Percentiles rank a stretch among this genome's conserved stretches.
Evolutionary conservation across 2,888 invertebrate genomes (phyloP).

Genomic region (Xanthia togata): DNA sequence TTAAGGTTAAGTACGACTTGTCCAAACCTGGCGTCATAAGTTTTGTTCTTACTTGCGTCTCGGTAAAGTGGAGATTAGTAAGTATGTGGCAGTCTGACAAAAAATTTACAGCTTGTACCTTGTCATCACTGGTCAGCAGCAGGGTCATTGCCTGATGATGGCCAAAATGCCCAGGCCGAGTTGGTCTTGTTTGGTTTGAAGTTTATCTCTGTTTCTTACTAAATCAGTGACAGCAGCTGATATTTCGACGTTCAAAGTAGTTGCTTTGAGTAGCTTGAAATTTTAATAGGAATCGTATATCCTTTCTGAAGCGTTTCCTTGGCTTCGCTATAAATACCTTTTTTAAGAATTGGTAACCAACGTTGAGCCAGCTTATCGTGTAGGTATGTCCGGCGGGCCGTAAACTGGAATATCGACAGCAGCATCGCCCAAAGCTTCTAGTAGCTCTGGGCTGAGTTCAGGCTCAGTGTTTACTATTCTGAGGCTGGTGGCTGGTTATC

Average conservation of each 20-base stretch:
- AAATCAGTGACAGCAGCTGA: background rate
- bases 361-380: constrained; percentile 1
- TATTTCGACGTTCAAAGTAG: background rate
- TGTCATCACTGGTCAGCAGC: background rate
- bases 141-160: background rate
- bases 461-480: background rate
- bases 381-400: background rate
- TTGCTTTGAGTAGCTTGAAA: background rate
- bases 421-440: background rate
- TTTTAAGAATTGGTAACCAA: constrained; percentile 5
- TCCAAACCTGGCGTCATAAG: constrained; percentile 3
- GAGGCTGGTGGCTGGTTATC: background rate
- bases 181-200: background rate
- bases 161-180: constrained; percentile 2
- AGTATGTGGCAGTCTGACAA: background rate
- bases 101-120: background rate
- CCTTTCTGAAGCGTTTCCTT: background rate
- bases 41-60: background rate
- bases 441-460: background rate
- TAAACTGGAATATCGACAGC: background rate
- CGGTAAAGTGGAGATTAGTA: background rate
- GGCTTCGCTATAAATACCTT: background rate
- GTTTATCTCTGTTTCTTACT: constrained; percentile 1
- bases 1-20: background rate
- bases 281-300: background rate